phyloP scores from a whole-genome alignment of 2,888 invertebrate genomes.

The Pandemis heparana region DNA sequence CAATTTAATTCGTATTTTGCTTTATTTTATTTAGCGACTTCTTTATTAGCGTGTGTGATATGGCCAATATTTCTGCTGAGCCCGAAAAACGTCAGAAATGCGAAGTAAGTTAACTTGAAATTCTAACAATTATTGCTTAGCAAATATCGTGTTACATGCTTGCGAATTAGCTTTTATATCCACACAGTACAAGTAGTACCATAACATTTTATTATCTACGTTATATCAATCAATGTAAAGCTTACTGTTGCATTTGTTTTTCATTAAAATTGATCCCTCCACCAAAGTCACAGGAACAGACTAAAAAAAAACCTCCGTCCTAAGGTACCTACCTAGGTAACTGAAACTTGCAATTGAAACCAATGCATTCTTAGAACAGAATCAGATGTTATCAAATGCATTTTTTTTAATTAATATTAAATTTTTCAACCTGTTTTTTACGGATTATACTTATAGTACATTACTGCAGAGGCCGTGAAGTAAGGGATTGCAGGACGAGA shows the following conservation, averaged over 20 bases:
- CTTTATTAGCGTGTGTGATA: conserved; percentile 44
- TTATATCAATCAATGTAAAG: not conserved
- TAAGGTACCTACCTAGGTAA: not conserved
- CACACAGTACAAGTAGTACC: not conserved
- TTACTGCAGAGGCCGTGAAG: too few relatives aligned
- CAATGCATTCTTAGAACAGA: too few relatives aligned
- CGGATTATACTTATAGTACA: too few relatives aligned
- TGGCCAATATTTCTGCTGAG: conserved; percentile 49
- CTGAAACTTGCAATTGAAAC: not conserved
- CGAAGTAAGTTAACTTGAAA: conserved; percentile 50
- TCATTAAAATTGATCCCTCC: not conserved
- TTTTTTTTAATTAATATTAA: not conserved
- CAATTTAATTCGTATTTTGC: conserved; percentile 44
- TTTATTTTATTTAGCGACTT: conserved; percentile 28
- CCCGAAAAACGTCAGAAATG: conserved; percentile 53
- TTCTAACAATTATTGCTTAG: not conserved
- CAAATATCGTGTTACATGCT: not conserved
- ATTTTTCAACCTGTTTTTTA: too few relatives aligned
- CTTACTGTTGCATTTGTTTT: not conserved
- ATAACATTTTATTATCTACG: not conserved
- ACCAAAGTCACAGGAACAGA: not conserved
- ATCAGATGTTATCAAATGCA: not conserved
- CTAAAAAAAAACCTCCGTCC: too few relatives aligned
- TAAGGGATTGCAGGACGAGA: too few relatives aligned
- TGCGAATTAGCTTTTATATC: not conserved